These are phyloP conservation scores for Dinothrombium tinctorium DNA, from an alignment of 1,140 invertebrate genomes.

Conservation along the genomic window DNA sequence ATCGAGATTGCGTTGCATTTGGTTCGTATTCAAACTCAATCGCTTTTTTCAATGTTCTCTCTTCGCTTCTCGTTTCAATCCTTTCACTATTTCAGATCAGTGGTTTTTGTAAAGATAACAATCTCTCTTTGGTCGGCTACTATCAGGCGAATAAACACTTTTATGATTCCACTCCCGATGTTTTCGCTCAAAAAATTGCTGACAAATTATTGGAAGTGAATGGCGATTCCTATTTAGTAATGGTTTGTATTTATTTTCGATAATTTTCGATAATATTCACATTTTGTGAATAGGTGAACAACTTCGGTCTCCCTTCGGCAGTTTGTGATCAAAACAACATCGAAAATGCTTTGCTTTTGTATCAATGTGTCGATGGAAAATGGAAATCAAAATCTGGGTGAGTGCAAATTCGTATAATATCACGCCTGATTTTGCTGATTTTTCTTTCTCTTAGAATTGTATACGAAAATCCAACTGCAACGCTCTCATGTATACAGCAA, in stretches of 20 bases:
- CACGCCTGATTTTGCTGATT: neutral
- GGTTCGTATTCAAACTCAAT: neutral
- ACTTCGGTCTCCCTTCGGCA: neutral
- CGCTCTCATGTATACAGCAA: conserved; percentile 11
- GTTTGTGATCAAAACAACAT: conserved; percentile 1
- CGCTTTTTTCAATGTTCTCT: neutral
- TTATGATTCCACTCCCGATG: conserved; percentile 49
- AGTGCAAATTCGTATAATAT: neutral
- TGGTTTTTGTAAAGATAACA: conserved; percentile 36
- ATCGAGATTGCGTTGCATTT: neutral
- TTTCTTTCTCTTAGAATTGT: neutral
- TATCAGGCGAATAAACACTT: conserved; percentile 68
- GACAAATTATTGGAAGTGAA: conserved; percentile 63
- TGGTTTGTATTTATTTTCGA: conserved; percentile 31
- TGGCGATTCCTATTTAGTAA: conserved; percentile 41
- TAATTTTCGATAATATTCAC: neutral
- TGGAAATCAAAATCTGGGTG: conserved; percentile 30
- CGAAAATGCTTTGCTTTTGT: conserved; percentile 37
- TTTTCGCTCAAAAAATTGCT: conserved; percentile 49
- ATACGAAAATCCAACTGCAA: neutral
- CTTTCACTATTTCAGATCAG: conserved; percentile 38
- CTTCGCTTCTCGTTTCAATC: conserved; percentile 11
- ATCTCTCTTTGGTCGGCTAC: conserved; percentile 53
- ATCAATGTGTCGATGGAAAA: conserved; percentile 40
- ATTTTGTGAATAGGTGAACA: neutral